Evolutionary conservation across 2,113 vertebrate species (phyloP).

Genomic region (Cynoglossus semilaevis): DNA sequence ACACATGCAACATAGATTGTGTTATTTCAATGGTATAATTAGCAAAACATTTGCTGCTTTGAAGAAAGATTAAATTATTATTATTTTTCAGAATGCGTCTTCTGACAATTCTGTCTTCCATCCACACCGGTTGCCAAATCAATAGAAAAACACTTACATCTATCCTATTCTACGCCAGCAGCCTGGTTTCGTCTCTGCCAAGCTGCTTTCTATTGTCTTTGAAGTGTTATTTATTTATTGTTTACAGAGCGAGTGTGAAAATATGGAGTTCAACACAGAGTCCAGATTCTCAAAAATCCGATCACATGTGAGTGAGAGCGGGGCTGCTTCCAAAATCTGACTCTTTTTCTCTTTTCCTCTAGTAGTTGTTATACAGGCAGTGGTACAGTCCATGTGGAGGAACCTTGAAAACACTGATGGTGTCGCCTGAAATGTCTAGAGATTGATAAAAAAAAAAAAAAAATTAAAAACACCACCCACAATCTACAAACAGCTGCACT

Average conservation of each 20-base stretch:
- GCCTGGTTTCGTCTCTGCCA: slow-evolving; percentile 34
- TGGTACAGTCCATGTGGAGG: no score
- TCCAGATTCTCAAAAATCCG: slow-evolving; percentile 15
- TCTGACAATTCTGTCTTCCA: slow-evolving; percentile 13
- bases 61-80: no score
- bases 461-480: no score
- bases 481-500: no score
- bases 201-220: slow-evolving; percentile 41
- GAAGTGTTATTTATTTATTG: slow-evolving; percentile 50
- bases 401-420: no score
- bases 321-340: slow-evolving; percentile 4
- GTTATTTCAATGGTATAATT: no score
- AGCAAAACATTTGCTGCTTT: no score
- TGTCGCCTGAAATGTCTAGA: no score
- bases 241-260: slow-evolving; percentile 47
- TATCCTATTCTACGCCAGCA: slow-evolving; percentile 29
- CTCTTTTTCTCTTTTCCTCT: not conserved
- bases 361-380: not conserved
- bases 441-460: no score
- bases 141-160: slow-evolving; percentile 26
- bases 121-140: slow-evolving; percentile 17
- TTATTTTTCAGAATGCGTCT: not conserved
- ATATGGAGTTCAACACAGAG: slow-evolving; percentile 13
- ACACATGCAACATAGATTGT: no score
- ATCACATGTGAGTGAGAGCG: slow-evolving; percentile 8